Conservation (phyloP, 2,888 invertebrate species). For the Sisyra nigra region DNA sequence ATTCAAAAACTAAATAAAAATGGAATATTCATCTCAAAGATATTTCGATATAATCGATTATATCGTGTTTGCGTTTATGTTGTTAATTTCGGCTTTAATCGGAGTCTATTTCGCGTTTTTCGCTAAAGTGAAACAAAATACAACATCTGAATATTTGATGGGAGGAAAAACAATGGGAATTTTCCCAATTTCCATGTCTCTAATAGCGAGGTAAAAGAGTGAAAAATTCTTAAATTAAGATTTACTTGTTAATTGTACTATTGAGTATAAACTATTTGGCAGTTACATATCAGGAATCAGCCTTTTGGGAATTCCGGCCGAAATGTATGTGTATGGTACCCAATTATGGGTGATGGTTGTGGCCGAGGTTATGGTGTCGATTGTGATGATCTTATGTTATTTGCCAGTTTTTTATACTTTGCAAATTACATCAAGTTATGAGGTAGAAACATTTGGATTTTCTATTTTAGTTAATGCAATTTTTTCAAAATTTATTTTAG, state of each 20-base stretch:
- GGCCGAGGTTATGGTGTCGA: constrained; percentile 46
- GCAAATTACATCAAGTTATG: constrained; percentile 58
- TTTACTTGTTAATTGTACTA: too few species aligned
- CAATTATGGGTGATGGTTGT: constrained; percentile 50
- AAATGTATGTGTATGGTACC: constrained; percentile 62
- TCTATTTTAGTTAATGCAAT: background rate
- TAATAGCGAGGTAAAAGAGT: constrained; percentile 49
- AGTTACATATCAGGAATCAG: constrained; percentile 64
- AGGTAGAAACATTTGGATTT: constrained; percentile 30
- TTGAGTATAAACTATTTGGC: too few species aligned
- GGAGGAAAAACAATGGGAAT: constrained; percentile 66
- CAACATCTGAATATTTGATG: constrained; percentile 54
- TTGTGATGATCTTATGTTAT: constrained; percentile 47
- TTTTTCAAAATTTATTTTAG: constrained; percentile 44
- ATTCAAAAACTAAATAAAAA: too few species aligned
- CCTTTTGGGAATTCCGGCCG: constrained; percentile 53
- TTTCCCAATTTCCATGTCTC: constrained; percentile 60
- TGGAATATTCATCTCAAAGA: constrained; percentile 10
- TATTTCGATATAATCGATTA: constrained; percentile 47
- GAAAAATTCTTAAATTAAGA: too few species aligned
- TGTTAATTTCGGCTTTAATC: constrained; percentile 45
- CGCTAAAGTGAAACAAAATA: constrained; percentile 48
- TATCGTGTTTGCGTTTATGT: constrained; percentile 45
- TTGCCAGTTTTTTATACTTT: constrained; percentile 59
- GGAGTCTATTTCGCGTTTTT: constrained; percentile 58